phyloP scores from a whole-genome alignment of 2,113 vertebrate genomes.

The Mesitornis unicolor region DNA sequence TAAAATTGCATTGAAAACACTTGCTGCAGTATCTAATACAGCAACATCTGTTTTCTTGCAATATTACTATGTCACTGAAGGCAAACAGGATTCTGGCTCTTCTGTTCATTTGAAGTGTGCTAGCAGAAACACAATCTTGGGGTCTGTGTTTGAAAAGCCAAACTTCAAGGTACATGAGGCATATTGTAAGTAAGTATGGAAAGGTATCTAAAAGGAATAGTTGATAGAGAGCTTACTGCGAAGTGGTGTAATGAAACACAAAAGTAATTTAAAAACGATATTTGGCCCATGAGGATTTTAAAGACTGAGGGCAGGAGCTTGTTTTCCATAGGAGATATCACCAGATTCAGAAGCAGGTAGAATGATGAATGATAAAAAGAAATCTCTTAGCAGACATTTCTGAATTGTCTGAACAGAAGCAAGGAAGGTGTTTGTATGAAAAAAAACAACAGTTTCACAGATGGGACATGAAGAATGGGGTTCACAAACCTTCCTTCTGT shows the following conservation, averaged over 20 bases:
- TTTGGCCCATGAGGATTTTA: neutral
- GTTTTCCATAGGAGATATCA: neutral
- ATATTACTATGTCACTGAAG: neutral
- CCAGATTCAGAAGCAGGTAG: neutral
- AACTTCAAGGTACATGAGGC: neutral
- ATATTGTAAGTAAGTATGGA: neutral
- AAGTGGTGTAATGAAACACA: neutral
- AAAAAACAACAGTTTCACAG: neutral
- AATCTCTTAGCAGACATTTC: neutral
- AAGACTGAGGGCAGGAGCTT: neutral
- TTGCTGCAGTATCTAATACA: neutral
- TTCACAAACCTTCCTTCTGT: neutral
- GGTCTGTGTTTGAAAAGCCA: neutral
- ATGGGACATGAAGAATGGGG: neutral
- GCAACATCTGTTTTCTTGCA: neutral
- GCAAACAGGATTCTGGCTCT: neutral
- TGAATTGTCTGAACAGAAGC: neutral
- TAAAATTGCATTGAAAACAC: neutral
- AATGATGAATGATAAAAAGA: neutral
- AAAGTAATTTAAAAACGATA: neutral
- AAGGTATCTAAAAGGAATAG: neutral
- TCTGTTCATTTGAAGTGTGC: neutral
- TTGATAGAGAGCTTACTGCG: neutral
- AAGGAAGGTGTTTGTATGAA: neutral
- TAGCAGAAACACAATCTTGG: neutral